Percentiles rank a stretch among this genome's conserved stretches.
These are phyloP conservation scores for Nicator chloris DNA, from an alignment of 2,113 vertebrate genomes.

Conservation along the genomic window DNA sequence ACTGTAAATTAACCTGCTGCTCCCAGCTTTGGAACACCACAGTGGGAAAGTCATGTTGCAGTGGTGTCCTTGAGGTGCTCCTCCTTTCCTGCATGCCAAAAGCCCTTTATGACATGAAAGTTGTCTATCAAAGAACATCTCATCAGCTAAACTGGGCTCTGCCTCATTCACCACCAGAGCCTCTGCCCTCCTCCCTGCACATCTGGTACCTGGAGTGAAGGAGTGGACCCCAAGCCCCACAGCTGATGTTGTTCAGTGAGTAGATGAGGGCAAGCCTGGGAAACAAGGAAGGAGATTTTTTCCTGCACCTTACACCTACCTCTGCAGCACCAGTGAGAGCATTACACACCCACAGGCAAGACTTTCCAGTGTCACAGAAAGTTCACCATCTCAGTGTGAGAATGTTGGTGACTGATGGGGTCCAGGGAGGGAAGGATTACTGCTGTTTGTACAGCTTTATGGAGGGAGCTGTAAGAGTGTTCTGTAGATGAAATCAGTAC, in stretches of 20 bases:
- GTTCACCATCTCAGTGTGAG: background rate
- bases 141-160: background rate
- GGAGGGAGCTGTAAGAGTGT: conserved; percentile 15
- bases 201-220: rapidly evolving
- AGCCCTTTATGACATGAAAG: background rate
- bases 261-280: background rate
- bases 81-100: background rate
- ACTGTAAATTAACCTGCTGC: background rate
- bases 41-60: rapidly evolving
- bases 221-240: background rate
- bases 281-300: background rate
- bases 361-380: background rate
- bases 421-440: conserved; percentile 8
- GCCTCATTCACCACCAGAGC: too few relatives aligned
- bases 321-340: background rate
- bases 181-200: background rate
- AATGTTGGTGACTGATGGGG: conserved; percentile 17
- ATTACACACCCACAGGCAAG: background rate
- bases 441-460: conserved; percentile 50
- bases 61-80: background rate
- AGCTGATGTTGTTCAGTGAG: background rate
- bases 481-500: conserved; percentile 52
- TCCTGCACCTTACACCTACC: background rate
- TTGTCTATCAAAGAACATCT: background rate
- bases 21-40: background rate